Percentiles rank a stretch among this genome's conserved stretches.
Evolutionary conservation across 2,113 vertebrate species (phyloP).

Genomic region (Ictidomys tridecemlineatus): DNA sequence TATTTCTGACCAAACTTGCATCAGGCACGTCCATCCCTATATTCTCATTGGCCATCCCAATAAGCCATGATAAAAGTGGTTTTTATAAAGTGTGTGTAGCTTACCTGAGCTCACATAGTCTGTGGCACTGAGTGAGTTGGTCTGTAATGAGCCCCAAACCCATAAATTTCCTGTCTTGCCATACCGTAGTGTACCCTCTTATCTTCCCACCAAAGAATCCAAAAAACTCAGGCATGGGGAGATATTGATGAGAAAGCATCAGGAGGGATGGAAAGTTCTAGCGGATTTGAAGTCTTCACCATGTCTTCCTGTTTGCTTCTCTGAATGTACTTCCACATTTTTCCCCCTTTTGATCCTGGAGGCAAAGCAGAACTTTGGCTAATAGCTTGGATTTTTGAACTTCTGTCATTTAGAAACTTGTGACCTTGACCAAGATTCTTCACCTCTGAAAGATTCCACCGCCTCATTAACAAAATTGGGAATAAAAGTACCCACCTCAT

Average conservation of each 20-base stretch:
- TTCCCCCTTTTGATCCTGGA: background rate
- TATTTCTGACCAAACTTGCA: background rate
- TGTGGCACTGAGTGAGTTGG: background rate
- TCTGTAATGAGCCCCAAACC: background rate
- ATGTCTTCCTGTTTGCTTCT: background rate
- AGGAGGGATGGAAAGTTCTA: background rate
- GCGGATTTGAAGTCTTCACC: background rate
- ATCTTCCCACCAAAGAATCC: background rate
- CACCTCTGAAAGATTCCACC: background rate
- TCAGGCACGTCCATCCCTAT: background rate
- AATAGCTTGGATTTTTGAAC: background rate
- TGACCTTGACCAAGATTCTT: conserved; percentile 41
- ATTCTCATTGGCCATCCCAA: background rate
- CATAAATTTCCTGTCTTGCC: background rate
- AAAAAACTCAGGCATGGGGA: background rate
- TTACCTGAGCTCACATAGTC: background rate
- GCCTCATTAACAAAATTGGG: conserved; percentile 50
- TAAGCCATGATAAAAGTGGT: background rate
- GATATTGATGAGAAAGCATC: background rate
- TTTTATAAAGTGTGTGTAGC: background rate
- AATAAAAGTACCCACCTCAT: background rate
- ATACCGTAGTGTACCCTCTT: background rate
- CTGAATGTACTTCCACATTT: background rate
- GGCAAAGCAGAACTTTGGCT: background rate
- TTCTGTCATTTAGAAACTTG: conserved; percentile 13